phyloP scores from a whole-genome alignment of 2,797 vertebrate species.

The Sebastolobus altivelis region DNA sequence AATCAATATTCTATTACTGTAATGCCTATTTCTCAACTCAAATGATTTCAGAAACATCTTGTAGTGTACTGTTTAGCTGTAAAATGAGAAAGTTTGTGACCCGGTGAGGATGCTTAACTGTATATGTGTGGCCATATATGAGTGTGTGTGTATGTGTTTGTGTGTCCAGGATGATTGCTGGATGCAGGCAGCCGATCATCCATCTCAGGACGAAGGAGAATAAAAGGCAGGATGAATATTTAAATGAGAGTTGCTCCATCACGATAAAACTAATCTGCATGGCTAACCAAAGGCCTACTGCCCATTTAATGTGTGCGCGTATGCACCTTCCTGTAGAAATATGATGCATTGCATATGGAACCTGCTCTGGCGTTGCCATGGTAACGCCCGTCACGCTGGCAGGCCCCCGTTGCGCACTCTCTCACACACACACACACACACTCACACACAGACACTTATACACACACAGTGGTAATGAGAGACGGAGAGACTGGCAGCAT shows the following conservation, averaged over 20 bases:
- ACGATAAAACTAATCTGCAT: slow-evolving; percentile 71
- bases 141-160: neutral
- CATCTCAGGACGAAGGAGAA: slow-evolving; percentile 35
- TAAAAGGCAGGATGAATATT: slow-evolving; percentile 68
- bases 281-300: slow-evolving; percentile 54
- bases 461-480: slow-evolving; percentile 79
- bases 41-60: too few relatives aligned
- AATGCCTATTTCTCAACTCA: too few relatives aligned
- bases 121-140: neutral
- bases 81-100: neutral
- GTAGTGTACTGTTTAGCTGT: too few relatives aligned
- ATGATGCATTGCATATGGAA: slow-evolving; percentile 81
- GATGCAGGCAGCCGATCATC: slow-evolving; percentile 34
- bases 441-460: slow-evolving; percentile 24
- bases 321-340: slow-evolving; percentile 74
- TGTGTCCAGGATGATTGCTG: slow-evolving; percentile 27
- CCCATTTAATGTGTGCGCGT: slow-evolving; percentile 33
- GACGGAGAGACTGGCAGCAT: slow-evolving; percentile 80
- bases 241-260: slow-evolving; percentile 64
- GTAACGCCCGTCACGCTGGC: slow-evolving; percentile 84
- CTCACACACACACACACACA: slow-evolving; percentile 33
- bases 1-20: too few relatives aligned
- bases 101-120: neutral
- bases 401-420: slow-evolving; percentile 63
- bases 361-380: slow-evolving; percentile 85